phyloP scores from a whole-genome alignment of 2,113 vertebrate species.

The Cephalopterus ornatus region DNA sequence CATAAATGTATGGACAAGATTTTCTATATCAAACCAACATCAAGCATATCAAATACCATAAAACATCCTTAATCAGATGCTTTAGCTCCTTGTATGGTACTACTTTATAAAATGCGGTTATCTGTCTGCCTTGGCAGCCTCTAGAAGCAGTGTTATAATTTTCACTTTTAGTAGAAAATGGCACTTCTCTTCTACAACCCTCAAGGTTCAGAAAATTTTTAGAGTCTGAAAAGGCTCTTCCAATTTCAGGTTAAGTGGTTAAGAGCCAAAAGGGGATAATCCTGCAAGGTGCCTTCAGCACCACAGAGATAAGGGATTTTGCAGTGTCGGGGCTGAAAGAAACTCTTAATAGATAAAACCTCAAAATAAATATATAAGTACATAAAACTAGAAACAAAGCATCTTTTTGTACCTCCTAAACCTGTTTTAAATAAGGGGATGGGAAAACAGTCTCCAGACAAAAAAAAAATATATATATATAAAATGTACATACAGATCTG shows the following conservation, averaged over 20 bases:
- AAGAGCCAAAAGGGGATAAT: not conserved
- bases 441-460: not conserved
- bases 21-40: not conserved
- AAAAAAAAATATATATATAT: not conserved
- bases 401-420: not conserved
- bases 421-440: not conserved
- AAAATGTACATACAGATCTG: slow-evolving; percentile 15
- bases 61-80: not conserved
- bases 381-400: not conserved
- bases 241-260: not conserved
- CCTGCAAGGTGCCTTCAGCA: not conserved
- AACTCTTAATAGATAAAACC: not conserved
- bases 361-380: not conserved
- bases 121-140: not conserved
- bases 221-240: not conserved
- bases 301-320: not conserved
- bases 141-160: not conserved
- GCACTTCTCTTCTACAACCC: not conserved
- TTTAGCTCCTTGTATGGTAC: not conserved
- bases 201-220: not conserved
- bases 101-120: not conserved
- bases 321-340: not conserved
- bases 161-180: not conserved
- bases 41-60: not conserved
- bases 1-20: not conserved